phyloP scores from a whole-genome alignment of 2,888 invertebrate species.

The Drosophila meridiana region DNA sequence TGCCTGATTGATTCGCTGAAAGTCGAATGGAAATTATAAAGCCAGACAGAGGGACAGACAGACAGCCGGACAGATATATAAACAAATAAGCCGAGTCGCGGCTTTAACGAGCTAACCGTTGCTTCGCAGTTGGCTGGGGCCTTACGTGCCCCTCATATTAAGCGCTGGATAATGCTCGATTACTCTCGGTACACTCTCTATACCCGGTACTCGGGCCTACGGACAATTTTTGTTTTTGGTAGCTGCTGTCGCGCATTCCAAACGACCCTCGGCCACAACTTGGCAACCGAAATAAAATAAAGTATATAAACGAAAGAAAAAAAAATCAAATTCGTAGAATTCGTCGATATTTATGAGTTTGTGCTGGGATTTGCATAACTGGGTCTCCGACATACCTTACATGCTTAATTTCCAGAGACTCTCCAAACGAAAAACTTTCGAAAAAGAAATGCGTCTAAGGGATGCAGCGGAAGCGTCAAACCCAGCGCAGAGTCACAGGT shows the following conservation, averaged over 20 bases:
- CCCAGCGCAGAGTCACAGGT: conserved; percentile 38
- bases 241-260: conserved; percentile 73
- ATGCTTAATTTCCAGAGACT: conserved; percentile 68
- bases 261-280: conserved; percentile 49
- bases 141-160: conserved; percentile 59
- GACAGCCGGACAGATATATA: conserved; percentile 31
- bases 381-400: conserved; percentile 80
- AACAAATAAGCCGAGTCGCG: conserved; percentile 58
- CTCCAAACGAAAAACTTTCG: conserved; percentile 57
- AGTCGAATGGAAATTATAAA: conserved; percentile 70
- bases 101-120: conserved; percentile 71
- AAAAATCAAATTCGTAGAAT: conserved; percentile 68
- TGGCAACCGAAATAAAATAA: conserved; percentile 9
- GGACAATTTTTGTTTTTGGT: conserved; percentile 53
- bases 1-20: conserved; percentile 66
- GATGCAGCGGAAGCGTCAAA: conserved; percentile 66
- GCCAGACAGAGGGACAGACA: conserved; percentile 18
- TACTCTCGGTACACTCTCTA: conserved; percentile 32
- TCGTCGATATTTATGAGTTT: conserved; percentile 76
- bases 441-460: conserved; percentile 50
- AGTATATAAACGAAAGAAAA: not conserved
- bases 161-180: conserved; percentile 37
- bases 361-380: conserved; percentile 82
- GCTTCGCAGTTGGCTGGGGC: conserved; percentile 22
- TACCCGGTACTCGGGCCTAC: conserved; percentile 45